A percentile compares a stretch with the other conserved stretches of the same genome.
phyloP scores from a whole-genome alignment of 2,888 invertebrate genomes.

The Melikaiella ostensackeni region DNA sequence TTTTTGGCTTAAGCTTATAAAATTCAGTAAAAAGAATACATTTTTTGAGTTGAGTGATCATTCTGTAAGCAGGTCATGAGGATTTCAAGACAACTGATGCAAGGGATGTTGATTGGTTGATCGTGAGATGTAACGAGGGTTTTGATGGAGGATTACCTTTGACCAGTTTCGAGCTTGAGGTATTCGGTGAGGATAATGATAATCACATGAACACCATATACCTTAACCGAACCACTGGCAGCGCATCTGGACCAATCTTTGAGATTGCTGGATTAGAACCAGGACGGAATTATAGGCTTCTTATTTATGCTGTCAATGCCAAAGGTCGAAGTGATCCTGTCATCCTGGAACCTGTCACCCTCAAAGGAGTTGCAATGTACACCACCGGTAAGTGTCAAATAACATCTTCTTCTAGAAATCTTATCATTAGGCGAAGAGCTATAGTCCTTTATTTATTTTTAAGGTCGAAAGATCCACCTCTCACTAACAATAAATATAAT shows the following conservation, averaged over 20 bases:
- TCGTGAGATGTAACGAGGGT: conserved; percentile 92
- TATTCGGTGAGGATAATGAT: conserved; percentile 71
- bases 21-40: too few relatives aligned
- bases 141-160: conserved; percentile 91
- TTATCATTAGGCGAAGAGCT: background rate
- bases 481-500: too few relatives aligned
- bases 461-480: too few relatives aligned
- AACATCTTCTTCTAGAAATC: background rate
- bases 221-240: conserved; percentile 67
- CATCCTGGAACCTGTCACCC: conserved; percentile 89
- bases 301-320: conserved; percentile 91
- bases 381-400: conserved; percentile 65
- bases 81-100: conserved; percentile 84
- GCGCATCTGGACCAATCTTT: conserved; percentile 79
- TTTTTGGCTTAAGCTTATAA: too few relatives aligned
- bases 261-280: conserved; percentile 85
- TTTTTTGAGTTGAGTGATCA: background rate
- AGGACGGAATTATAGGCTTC: conserved; percentile 87
- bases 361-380: conserved; percentile 87
- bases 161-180: conserved; percentile 85
- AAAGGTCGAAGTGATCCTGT: conserved; percentile 92
- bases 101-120: conserved; percentile 90
- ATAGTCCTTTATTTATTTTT: too few relatives aligned
- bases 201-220: conserved; percentile 69
- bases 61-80: conserved; percentile 63